A percentile compares a stretch with the other conserved stretches of the same genome.
phyloP scores from a whole-genome alignment of 1,140 invertebrate genomes.

The Dreissena polymorpha region DNA sequence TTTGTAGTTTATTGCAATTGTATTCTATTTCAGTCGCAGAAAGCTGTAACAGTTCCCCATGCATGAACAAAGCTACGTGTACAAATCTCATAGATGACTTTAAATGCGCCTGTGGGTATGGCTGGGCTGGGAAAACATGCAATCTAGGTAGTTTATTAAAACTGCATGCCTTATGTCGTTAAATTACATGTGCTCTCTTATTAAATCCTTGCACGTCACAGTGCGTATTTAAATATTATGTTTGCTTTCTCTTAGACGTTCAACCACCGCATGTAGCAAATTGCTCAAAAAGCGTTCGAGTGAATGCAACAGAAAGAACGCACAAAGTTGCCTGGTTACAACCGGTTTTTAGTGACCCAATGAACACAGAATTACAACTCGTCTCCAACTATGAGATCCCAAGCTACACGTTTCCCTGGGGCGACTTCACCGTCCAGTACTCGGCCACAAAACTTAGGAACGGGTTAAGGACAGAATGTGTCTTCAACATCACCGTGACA shows the following conservation, averaged over 20 bases:
- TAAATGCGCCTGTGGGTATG: neutral
- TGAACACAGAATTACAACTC: neutral
- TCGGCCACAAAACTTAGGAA: conserved; percentile 30
- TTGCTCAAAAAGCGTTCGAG: neutral
- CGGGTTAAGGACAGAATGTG: conserved; percentile 42
- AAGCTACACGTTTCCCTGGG: conserved; percentile 35
- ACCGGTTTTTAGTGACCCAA: conserved; percentile 4
- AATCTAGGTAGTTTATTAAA: conserved; percentile 1
- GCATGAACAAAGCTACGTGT: neutral
- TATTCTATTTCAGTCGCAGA: neutral
- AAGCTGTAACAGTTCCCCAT: conserved; percentile 11
- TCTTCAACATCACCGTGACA: conserved; percentile 27
- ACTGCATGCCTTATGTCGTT: neutral
- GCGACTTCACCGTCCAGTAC: conserved; percentile 41
- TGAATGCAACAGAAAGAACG: conserved; percentile 20
- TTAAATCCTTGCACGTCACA: neutral
- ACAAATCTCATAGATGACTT: conserved; percentile 5
- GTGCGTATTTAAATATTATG: neutral
- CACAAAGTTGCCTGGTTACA: neutral
- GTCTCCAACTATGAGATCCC: conserved; percentile 21
- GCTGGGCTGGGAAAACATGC: conserved; percentile 15
- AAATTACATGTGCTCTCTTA: neutral
- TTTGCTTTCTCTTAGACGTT: conserved; percentile 5
- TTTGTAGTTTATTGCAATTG: too few relatives aligned
- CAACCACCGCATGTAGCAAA: conserved; percentile 10